These are phyloP conservation scores for Anguilla japonica DNA, from an alignment of 2,113 vertebrate species.

Conservation along the genomic window DNA sequence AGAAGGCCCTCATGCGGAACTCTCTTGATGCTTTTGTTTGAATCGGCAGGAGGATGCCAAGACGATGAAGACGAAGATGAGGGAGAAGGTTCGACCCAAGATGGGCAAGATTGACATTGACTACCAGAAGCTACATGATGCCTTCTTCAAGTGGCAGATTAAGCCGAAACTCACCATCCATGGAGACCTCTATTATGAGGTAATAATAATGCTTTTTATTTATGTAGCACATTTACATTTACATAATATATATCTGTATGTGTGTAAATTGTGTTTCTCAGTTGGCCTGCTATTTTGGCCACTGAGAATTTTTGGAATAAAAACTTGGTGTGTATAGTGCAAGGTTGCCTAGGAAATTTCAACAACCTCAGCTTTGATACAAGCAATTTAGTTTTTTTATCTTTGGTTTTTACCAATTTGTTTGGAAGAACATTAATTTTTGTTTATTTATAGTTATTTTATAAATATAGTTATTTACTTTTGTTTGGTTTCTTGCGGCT, in stretches of 20 bases:
- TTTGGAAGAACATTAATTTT: too few relatives aligned
- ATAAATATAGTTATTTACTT: too few relatives aligned
- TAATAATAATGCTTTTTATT: conserved; percentile 34
- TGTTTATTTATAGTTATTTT: too few relatives aligned
- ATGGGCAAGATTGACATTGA: conserved; percentile 97
- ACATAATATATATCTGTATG: not conserved
- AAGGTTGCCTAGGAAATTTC: too few relatives aligned
- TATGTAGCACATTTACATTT: not conserved
- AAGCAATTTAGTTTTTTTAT: too few relatives aligned
- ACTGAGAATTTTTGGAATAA: too few relatives aligned
- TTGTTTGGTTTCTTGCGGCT: too few relatives aligned
- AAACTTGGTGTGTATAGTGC: too few relatives aligned
- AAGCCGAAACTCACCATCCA: conserved; percentile 93
- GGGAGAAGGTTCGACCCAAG: conserved; percentile 93
- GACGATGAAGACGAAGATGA: conserved; percentile 95
- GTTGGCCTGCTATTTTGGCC: too few relatives aligned
- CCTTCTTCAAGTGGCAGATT: conserved; percentile 97
- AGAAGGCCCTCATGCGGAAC: not conserved
- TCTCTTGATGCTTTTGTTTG: not conserved
- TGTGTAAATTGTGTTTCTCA: not conserved
- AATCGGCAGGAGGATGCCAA: conserved; percentile 85
- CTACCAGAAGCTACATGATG: conserved; percentile 93
- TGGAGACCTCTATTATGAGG: conserved; percentile 92
- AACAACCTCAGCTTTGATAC: too few relatives aligned
- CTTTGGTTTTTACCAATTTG: not conserved